A percentile compares a stretch with the other conserved stretches of the same genome.
Evolutionary conservation across 1,140 invertebrate genomes (phyloP).

Genomic region (Bombus pyrosoma): DNA sequence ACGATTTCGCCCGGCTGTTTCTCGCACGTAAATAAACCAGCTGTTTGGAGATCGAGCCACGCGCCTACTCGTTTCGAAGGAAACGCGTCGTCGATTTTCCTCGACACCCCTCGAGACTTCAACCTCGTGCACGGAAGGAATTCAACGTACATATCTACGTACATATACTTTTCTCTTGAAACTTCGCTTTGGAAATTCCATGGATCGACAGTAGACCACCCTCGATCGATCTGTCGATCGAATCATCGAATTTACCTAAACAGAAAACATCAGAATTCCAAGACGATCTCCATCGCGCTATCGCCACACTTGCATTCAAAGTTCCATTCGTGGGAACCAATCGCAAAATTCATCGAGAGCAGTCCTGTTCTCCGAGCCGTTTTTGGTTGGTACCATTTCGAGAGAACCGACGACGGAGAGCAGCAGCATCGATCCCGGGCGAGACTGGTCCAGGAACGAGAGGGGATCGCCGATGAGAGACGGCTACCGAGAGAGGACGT

Average conservation of each 20-base stretch:
- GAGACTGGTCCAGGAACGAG: conserved; percentile 46
- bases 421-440: conserved; percentile 26
- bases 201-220: no score
- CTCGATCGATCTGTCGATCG: no score
- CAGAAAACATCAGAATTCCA: no score
- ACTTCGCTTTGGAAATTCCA: no score
- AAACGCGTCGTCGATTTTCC: conserved; percentile 4
- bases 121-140: no score
- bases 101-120: background rate
- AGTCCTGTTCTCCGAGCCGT: background rate
- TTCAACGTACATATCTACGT: no score
- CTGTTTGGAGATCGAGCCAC: conserved; percentile 21
- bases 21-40: conserved; percentile 33
- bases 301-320: background rate
- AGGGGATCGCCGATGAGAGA: conserved; percentile 49
- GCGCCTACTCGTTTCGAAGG: background rate
- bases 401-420: background rate
- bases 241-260: no score
- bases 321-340: background rate
- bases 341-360: background rate
- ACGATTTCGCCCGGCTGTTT: conserved; percentile 14
- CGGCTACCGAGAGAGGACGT: conserved; percentile 47
- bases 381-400: conserved; percentile 4
- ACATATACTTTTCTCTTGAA: no score
- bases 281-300: no score